phyloP scores from a whole-genome alignment of 1,140 invertebrate species.

The Bombus turneri region DNA sequence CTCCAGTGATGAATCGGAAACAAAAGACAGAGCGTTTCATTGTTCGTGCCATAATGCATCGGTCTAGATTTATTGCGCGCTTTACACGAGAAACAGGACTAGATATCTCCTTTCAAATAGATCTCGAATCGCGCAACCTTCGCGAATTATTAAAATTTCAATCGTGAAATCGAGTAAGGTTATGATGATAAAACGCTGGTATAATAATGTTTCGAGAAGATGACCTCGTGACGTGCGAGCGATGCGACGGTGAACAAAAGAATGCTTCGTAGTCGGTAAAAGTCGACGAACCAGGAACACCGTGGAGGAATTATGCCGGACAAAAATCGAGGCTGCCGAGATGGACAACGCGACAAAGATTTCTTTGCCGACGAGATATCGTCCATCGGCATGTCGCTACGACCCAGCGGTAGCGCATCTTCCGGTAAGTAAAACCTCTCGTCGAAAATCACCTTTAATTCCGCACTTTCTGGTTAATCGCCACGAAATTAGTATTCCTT shows the following conservation, averaged over 20 bases:
- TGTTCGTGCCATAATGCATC: neutral
- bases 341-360: constrained; percentile 79
- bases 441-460: constrained; percentile 5
- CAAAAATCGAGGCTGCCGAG: constrained; percentile 76
- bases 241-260: constrained; percentile 48
- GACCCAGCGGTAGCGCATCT: constrained; percentile 86
- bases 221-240: constrained; percentile 35
- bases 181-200: neutral
- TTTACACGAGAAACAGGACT: neutral
- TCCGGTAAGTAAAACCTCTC: constrained; percentile 83
- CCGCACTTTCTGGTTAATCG: neutral
- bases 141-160: neutral
- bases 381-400: constrained; percentile 88
- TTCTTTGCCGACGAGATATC: constrained; percentile 86
- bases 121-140: constrained; percentile 18
- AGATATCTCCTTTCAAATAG: neutral
- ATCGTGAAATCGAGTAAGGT: neutral
- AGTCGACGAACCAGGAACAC: constrained; percentile 15
- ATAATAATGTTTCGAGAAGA: constrained; percentile 39
- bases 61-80: constrained; percentile 2
- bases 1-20: neutral
- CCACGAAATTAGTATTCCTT: neutral
- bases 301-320: constrained; percentile 78
- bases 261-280: constrained; percentile 50
- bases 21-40: neutral